Conservation (phyloP, 2,888 invertebrate species). For the Hyles lineata region DNA sequence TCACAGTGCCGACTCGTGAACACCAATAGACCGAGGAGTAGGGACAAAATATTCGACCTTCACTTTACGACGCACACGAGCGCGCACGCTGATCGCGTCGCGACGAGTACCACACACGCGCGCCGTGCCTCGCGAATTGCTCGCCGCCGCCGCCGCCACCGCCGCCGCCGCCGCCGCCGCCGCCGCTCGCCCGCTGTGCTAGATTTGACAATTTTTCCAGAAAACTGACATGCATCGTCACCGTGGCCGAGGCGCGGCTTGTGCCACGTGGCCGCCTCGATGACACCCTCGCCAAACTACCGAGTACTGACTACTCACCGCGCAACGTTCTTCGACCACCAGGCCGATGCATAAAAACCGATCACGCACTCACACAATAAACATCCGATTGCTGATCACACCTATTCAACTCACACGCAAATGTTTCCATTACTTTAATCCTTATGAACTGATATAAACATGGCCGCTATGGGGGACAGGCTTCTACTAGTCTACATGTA, state of each 20-base stretch:
- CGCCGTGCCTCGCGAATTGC: conserved; percentile 67
- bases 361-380: conserved; percentile 38
- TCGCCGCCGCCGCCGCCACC: conserved; percentile 61
- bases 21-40: conserved; percentile 84
- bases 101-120: conserved; percentile 68
- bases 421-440: neutral
- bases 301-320: conserved; percentile 24
- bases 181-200: conserved; percentile 67
- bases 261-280: conserved; percentile 64
- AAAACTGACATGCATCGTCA: conserved; percentile 80
- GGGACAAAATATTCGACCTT: conserved; percentile 85
- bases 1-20: conserved; percentile 82
- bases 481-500: neutral
- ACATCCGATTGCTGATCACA: conserved; percentile 40
- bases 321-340: neutral
- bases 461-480: neutral
- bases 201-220: conserved; percentile 84
- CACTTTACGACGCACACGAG: conserved; percentile 81
- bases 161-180: conserved; percentile 50
- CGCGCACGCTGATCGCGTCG: conserved; percentile 64
- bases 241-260: conserved; percentile 67
- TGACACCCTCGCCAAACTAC: conserved; percentile 41
- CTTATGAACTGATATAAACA: neutral
- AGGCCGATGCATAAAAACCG: conserved; percentile 22
- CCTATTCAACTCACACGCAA: neutral